A percentile compares a stretch with the other conserved stretches of the same genome.
These are phyloP conservation scores for Heloderma charlesbogerti DNA, from an alignment of 2,113 vertebrate genomes.

Conservation along the genomic window DNA sequence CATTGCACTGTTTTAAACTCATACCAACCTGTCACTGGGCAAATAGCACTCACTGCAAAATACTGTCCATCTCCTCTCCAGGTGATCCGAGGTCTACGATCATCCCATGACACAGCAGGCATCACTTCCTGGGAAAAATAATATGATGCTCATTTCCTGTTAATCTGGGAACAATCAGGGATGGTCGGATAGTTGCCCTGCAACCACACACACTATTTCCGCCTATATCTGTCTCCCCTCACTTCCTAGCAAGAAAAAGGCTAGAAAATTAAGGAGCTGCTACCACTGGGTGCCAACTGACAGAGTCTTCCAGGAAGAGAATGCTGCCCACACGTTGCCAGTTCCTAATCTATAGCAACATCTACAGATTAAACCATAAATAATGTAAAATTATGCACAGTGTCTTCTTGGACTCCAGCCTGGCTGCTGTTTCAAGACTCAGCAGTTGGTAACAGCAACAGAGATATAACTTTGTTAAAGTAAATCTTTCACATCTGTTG, in stretches of 20 bases:
- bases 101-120: slow-evolving; percentile 87
- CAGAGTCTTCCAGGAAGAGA: neutral
- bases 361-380: neutral
- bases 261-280: neutral
- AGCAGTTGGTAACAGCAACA: neutral
- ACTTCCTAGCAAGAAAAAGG: neutral
- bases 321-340: neutral
- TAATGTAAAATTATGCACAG: neutral
- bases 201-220: neutral
- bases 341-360: neutral
- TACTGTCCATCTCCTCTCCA: slow-evolving; percentile 97
- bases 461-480: neutral
- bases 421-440: neutral
- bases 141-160: neutral
- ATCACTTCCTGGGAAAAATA: slow-evolving; percentile 78
- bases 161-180: neutral
- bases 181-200: neutral
- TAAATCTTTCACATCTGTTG: neutral
- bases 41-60: slow-evolving; percentile 91
- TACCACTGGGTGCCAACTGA: too few relatives aligned
- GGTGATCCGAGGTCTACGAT: slow-evolving; percentile 82
- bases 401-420: neutral
- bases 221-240: neutral
- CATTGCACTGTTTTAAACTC: slow-evolving; percentile 17
- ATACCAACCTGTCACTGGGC: slow-evolving; percentile 84